Percentiles rank a stretch among this genome's conserved stretches.
phyloP scores from a whole-genome alignment of 2,888 invertebrate species.

The Euzophera pinguis region DNA sequence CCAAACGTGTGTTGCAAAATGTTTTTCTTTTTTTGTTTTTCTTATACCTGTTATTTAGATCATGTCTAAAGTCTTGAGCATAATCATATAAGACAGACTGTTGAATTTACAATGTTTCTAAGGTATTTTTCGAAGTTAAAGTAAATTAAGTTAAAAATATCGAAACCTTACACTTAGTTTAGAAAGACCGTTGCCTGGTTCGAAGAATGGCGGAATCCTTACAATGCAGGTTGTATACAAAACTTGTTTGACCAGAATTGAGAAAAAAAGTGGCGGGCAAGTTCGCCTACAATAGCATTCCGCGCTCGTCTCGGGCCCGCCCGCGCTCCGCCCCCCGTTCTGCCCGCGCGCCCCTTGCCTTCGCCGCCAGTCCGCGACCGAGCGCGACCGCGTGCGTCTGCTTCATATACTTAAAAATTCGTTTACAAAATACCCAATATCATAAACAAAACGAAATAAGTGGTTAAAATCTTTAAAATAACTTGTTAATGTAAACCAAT shows the following conservation, averaged over 20 bases:
- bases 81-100: neutral
- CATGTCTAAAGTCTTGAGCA: neutral
- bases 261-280: slow-evolving; percentile 76
- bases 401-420: slow-evolving; percentile 31
- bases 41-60: too few species aligned
- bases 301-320: slow-evolving; percentile 52
- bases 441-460: slow-evolving; percentile 46
- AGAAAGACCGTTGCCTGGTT: slow-evolving; percentile 66
- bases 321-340: slow-evolving; percentile 59
- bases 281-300: slow-evolving; percentile 80
- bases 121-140: neutral
- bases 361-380: slow-evolving; percentile 56
- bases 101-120: neutral
- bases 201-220: slow-evolving; percentile 77
- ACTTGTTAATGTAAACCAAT: neutral
- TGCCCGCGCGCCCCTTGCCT: slow-evolving; percentile 39
- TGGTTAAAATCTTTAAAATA: slow-evolving; percentile 22
- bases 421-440: slow-evolving; percentile 37
- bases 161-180: slow-evolving; percentile 49
- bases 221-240: slow-evolving; percentile 79
- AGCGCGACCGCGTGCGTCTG: slow-evolving; percentile 60
- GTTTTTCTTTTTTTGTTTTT: too few species aligned
- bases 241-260: slow-evolving; percentile 79
- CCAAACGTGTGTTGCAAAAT: too few species aligned
- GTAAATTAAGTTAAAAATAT: neutral